Conservation (phyloP, 2,888 invertebrate genomes). For the Chaitophorus viminalis region DNA sequence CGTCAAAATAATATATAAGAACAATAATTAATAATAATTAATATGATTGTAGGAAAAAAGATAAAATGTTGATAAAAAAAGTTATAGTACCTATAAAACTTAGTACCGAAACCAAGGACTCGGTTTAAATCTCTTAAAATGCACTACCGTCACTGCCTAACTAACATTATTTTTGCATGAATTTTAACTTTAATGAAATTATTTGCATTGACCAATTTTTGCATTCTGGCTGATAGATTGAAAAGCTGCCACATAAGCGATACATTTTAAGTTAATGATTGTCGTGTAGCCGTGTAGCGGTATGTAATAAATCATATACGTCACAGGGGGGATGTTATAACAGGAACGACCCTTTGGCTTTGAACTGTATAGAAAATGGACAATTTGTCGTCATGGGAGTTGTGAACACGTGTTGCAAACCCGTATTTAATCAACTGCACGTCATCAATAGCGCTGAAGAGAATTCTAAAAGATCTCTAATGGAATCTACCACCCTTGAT, state of each 20-base stretch:
- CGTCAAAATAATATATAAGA: not conserved
- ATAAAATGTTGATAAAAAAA: slow-evolving; percentile 26
- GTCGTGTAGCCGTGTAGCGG: slow-evolving; percentile 39
- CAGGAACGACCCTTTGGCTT: slow-evolving; percentile 50
- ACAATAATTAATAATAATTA: not conserved
- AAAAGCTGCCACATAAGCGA: slow-evolving; percentile 13
- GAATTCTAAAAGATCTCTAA: slow-evolving; percentile 61
- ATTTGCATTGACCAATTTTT: not conserved
- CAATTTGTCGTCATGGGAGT: slow-evolving; percentile 60
- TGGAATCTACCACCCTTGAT: slow-evolving; percentile 59
- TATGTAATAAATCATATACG: slow-evolving; percentile 54
- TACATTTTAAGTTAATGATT: slow-evolving; percentile 57
- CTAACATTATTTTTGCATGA: not conserved
- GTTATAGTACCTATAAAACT: no score
- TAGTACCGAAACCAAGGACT: no score
- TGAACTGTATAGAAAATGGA: slow-evolving; percentile 54
- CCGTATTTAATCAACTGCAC: slow-evolving; percentile 59
- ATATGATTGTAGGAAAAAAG: not conserved
- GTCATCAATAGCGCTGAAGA: slow-evolving; percentile 52
- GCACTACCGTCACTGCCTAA: no score
- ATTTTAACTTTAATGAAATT: slow-evolving; percentile 5
- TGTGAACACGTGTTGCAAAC: slow-evolving; percentile 49
- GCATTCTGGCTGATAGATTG: not conserved
- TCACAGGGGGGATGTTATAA: slow-evolving; percentile 39
- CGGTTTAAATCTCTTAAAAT: not conserved